Base-by-base conservation (phyloP, 37 sponge, comb jelly and placozoan species). In the Ianthella basta region DNA sequence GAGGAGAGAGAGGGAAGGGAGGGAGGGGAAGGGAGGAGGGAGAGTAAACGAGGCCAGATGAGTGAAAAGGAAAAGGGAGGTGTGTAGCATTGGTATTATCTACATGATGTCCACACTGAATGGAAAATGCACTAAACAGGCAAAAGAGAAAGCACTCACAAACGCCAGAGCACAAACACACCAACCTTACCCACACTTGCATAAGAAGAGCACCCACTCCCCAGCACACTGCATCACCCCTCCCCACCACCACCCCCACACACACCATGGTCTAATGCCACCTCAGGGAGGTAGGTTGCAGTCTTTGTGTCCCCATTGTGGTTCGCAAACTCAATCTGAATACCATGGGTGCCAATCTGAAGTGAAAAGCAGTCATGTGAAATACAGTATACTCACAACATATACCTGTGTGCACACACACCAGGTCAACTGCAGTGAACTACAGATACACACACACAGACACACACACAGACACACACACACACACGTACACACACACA, bases 211-310 rank as follows among this genome's bases (percentile, higher is more conserved):
- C n/a, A 44, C 50, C 50, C 50, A 44, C 50, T 44, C 8, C 50
- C 6, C n/a, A n/a, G n/a, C n/a, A n/a, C n/a, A 44, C 6, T 27
- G 15, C 50, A 67, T 12, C 66, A n/a, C 74, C 50, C 2, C 54
- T 10, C 54, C 74, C 84, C 74, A 15, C 56, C 84, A 50, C 55
- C 4, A 50, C 33, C 4, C 4, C 23, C 6, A 27, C 2, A 20
- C 55, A 16, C 41, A 91, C 92, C 97, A 81, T 94, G 95, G 30
- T 99, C 99, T 29, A 13, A n/a, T 16, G 97, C 92, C n/a, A 99
- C 95, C 69, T 99, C 99, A 10, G 99, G 99, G 15, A 99, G 93
- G 60, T 96, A 99, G 8, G 99, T 99, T 6, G 99, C 99, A 33
- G 92, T 92, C 87, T 82, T 91, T 30, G 29, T 24, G 12, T 35